These are phyloP conservation scores for Leptonema lineaticorne DNA, from an alignment of 1,140 invertebrate species.

Conservation along the genomic window DNA sequence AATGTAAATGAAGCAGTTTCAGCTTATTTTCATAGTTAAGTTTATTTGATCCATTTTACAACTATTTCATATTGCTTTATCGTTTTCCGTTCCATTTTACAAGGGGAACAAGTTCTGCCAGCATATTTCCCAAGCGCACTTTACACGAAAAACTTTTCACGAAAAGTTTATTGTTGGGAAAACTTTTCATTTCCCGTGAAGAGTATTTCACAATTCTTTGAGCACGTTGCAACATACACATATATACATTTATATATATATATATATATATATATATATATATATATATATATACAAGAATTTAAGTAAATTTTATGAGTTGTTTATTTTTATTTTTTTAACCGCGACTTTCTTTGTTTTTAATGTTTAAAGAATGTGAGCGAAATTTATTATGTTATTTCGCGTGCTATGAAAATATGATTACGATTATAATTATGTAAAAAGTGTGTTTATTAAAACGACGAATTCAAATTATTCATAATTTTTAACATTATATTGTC, in stretches of 20 bases:
- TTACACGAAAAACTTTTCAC: slow-evolving; percentile 24
- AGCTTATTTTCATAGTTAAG: slow-evolving; percentile 19
- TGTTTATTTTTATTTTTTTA: no score
- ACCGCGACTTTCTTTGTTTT: no score
- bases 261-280: no score
- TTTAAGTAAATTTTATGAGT: no score
- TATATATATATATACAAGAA: neutral
- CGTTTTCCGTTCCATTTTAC: slow-evolving; percentile 20
- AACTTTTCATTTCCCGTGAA: slow-evolving; percentile 11
- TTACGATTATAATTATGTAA: no score
- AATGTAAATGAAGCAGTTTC: no score
- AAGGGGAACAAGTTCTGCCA: slow-evolving; percentile 5
- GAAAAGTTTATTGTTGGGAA: slow-evolving; percentile 15
- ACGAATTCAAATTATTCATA: no score
- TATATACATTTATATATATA: neutral
- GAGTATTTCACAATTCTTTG: slow-evolving; percentile 6
- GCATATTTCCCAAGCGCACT: slow-evolving; percentile 25
- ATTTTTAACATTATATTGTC: no score
- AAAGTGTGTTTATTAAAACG: no score
- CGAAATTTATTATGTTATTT: no score
- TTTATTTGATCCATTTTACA: slow-evolving; percentile 18
- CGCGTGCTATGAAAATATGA: no score
- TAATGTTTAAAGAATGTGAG: neutral
- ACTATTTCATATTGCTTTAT: slow-evolving; percentile 19
- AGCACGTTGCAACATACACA: neutral